A percentile compares a stretch with the other conserved stretches of the same genome.
Conservation (phyloP, 2,888 invertebrate species). For the Pollenia amentaria region DNA sequence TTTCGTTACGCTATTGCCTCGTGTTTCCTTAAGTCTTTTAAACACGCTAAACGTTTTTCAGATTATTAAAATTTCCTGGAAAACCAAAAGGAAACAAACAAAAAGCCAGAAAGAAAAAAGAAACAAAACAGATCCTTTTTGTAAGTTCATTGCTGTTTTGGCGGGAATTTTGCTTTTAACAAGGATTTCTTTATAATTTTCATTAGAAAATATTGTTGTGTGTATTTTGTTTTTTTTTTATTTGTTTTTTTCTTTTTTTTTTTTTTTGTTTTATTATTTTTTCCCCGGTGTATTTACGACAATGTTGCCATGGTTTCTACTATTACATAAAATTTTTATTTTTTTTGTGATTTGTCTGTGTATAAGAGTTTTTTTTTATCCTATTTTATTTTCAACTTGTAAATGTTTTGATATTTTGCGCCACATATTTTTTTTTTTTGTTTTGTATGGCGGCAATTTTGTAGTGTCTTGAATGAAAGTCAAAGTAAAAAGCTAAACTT, state of each 20-base stretch:
- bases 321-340: conserved; percentile 37
- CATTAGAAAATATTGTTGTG: conserved; percentile 68
- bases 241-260: conserved; percentile 66
- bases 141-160: conserved; percentile 63
- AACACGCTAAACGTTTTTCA: background rate
- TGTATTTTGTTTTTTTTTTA: conserved; percentile 61
- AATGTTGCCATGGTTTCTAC: conserved; percentile 65
- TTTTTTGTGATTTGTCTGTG: background rate
- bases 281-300: conserved; percentile 48
- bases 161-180: conserved; percentile 66
- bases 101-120: background rate
- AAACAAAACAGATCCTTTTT: conserved; percentile 37
- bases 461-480: conserved; percentile 82
- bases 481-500: conserved; percentile 83
- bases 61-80: conserved; percentile 15
- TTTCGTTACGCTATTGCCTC: background rate
- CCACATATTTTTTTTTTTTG: conserved; percentile 41
- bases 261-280: conserved; percentile 22
- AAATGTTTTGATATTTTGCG: conserved; percentile 70
- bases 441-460: conserved; percentile 58
- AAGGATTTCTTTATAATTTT: conserved; percentile 69
- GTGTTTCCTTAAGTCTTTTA: conserved; percentile 5
- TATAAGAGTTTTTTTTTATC: conserved; percentile 15
- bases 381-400: conserved; percentile 50
- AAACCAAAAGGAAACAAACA: conserved; percentile 9